Evolutionary conservation across 1,140 invertebrate species (phyloP).

Genomic region (Leptinotarsa undecemlineata): DNA sequence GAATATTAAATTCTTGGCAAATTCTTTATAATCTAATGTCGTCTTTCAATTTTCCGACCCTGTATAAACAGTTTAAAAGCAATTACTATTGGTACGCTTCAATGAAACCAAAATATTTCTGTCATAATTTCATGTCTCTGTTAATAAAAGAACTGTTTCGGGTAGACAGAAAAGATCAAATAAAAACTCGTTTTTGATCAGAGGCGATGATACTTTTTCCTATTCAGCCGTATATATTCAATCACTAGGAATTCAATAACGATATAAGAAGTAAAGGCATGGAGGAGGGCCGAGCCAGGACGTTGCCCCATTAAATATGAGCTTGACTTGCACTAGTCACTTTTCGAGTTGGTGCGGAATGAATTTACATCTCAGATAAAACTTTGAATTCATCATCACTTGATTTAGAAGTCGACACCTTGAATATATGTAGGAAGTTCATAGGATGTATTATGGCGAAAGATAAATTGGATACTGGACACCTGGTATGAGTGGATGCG

Average conservation of each 20-base stretch:
- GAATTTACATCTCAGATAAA: neutral
- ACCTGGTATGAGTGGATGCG: too few relatives aligned
- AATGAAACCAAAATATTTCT: too few relatives aligned
- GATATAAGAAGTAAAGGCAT: slow-evolving; percentile 8
- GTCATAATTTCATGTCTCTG: too few relatives aligned
- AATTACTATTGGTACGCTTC: too few relatives aligned
- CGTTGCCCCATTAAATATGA: slow-evolving; percentile 8
- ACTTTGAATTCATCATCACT: slow-evolving; percentile 1
- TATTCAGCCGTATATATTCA: neutral
- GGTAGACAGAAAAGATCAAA: neutral
- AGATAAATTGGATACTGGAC: neutral
- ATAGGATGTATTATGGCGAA: neutral
- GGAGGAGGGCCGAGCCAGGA: slow-evolving; percentile 3
- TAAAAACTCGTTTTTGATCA: neutral
- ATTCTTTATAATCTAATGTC: too few relatives aligned
- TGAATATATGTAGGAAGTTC: neutral
- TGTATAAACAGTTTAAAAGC: too few relatives aligned
- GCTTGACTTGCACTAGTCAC: slow-evolving; percentile 4
- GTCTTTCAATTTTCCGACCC: too few relatives aligned
- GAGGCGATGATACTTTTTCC: neutral
- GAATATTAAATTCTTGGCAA: too few relatives aligned
- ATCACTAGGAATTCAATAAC: slow-evolving; percentile 8
- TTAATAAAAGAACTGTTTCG: too few relatives aligned
- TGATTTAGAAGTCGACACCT: neutral
- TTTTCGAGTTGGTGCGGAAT: neutral